phyloP scores from a whole-genome alignment of 2,113 vertebrate genomes.

The Ceyx melanurus region DNA sequence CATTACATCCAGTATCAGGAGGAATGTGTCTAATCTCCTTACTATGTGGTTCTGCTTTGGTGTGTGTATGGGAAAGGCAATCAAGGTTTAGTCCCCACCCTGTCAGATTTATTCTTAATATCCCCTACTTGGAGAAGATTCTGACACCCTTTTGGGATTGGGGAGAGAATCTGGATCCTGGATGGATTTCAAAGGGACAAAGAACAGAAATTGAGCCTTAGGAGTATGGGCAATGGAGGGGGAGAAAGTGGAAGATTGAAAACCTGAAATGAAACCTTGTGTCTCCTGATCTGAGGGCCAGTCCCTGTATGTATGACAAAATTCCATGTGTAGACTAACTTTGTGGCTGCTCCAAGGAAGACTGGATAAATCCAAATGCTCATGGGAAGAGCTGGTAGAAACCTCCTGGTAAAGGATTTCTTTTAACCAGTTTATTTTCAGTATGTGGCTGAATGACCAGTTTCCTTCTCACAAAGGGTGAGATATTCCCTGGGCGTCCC shows the following conservation, averaged over 20 bases:
- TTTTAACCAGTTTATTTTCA: background rate
- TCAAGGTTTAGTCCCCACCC: background rate
- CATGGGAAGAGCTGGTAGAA: background rate
- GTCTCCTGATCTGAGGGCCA: background rate
- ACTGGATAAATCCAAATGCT: background rate
- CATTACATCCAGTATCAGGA: background rate
- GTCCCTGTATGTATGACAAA: background rate
- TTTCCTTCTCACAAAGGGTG: background rate
- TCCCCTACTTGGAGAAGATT: background rate
- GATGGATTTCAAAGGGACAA: background rate
- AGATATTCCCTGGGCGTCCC: background rate
- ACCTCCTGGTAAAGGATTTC: background rate
- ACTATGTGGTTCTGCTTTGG: background rate
- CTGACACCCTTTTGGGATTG: background rate
- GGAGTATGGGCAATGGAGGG: background rate
- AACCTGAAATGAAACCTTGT: background rate
- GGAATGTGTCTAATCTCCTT: background rate
- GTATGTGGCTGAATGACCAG: background rate
- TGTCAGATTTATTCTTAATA: background rate
- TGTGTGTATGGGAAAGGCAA: background rate
- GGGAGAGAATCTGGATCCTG: background rate
- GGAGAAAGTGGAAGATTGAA: background rate
- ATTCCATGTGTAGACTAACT: background rate
- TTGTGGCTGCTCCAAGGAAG: background rate
- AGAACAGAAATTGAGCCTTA: background rate